Evolutionary conservation across 2,797 vertebrate genomes (phyloP), one percentile per base, ranked within the genome.

Genomic region (Anabacerthia variegaticeps): DNA sequence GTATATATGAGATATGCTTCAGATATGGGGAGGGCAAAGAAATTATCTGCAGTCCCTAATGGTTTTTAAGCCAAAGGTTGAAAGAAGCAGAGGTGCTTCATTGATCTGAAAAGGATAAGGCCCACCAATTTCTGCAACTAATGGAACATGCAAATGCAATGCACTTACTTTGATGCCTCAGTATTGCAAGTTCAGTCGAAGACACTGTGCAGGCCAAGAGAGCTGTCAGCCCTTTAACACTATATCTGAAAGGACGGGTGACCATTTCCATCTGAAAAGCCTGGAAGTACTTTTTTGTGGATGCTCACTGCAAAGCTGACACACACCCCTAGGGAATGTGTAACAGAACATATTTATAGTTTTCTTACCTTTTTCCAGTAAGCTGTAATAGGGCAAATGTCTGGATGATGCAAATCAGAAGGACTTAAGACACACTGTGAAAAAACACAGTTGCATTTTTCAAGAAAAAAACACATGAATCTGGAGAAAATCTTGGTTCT

Each of bases 111-210:
- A 59, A 32, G 41, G 44, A 37, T 43, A 59, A 65, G 34, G 6
- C 22, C 5, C 21, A 85, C 14, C 4, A 39, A 23, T 59, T 82
- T 75, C n/a, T 79, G 9, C 30, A 82, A 17, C 14, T 76, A 79
- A 10, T 1, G 56, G 23, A 11, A 54, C 23, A 43, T 0, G 4
- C 0, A 3, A 52, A 75, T 46, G 22, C 7, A 37, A 12, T 6
- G 10, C 28, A 34, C 2, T 21, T 54, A 21, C 18, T 82, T 56
- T 67, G 61, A 52, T 55, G 39, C 32, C 23, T 26, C 15, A 71
- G 3, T 32, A 28, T 24, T 39, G 44, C 13, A 54, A 82, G 23
- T 11, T 74, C 30, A 62, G 7, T 34, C 8, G n/a, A 85, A 92
- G 51, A 55, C 16, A 65, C 5, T 1, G 11, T 9, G 7, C 30